A percentile compares a stretch with the other conserved stretches of the same genome.
These are phyloP conservation scores for Clamator glandarius DNA, from an alignment of 2,797 vertebrate species.

Conservation along the genomic window DNA sequence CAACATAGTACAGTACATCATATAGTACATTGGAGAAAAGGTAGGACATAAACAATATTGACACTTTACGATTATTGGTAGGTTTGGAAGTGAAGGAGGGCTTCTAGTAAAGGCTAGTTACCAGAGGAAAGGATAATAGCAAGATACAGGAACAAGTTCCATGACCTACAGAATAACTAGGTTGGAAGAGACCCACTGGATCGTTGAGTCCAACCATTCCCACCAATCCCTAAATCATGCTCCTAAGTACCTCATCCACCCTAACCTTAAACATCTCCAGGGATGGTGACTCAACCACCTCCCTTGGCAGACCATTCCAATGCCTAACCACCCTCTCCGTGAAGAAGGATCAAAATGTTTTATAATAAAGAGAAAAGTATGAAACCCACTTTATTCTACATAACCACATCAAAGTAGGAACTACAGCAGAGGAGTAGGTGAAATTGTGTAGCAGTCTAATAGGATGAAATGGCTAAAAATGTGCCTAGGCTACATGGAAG, in stretches of 20 bases:
- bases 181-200: no score
- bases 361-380: neutral
- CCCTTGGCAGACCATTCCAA: no score
- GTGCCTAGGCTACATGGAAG: neutral
- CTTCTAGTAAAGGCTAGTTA: neutral
- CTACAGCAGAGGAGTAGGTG: neutral
- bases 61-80: neutral
- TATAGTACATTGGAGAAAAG: neutral
- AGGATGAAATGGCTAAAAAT: slow-evolving; percentile 37
- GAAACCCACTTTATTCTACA: slow-evolving; percentile 4
- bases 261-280: no score
- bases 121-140: neutral
- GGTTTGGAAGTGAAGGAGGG: neutral
- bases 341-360: neutral
- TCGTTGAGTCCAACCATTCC: no score
- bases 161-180: slow-evolving; percentile 4
- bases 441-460: slow-evolving; percentile 1
- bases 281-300: no score
- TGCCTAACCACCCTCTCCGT: no score
- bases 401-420: neutral
- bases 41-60: neutral
- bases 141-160: neutral
- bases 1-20: neutral
- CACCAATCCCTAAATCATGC: no score
- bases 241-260: no score